A percentile compares a stretch with the other conserved stretches of the same genome.
Evolutionary conservation across 23 tunicate genomes (phyloP).

Genomic region (Botrylloides violaceus): DNA sequence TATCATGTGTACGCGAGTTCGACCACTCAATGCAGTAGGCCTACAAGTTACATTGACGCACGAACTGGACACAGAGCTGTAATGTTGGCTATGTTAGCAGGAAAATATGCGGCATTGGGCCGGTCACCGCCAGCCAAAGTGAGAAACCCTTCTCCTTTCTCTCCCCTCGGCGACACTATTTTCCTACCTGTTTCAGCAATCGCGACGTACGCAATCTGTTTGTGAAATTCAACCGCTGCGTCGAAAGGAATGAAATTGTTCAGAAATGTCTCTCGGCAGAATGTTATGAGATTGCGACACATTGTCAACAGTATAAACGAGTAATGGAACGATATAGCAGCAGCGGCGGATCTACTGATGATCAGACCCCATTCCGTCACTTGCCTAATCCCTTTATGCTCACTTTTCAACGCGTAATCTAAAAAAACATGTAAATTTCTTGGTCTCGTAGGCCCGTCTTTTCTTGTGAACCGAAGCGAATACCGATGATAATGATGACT

Average conservation of each 20-base stretch:
- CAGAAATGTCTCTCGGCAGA: constrained; percentile 82
- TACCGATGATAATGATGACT: constrained; percentile 29
- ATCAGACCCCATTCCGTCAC: constrained; percentile 97
- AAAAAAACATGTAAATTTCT: not conserved
- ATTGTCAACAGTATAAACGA: constrained; percentile 83
- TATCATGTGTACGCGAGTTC: no score
- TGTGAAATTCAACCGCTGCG: constrained; percentile 92
- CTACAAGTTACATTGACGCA: no score
- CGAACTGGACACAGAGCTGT: no score
- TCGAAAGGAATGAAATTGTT: constrained; percentile 96
- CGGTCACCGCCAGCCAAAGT: no score
- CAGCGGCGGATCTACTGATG: constrained; percentile 91
- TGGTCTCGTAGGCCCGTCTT: not conserved
- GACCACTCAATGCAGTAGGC: no score
- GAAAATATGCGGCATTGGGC: no score
- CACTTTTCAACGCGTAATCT: constrained; percentile 82
- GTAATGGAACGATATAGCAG: constrained; percentile 86
- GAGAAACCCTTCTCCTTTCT: no score
- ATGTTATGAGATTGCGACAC: constrained; percentile 91
- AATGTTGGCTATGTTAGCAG: no score
- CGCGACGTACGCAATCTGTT: constrained; percentile 88
- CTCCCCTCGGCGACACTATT: no score
- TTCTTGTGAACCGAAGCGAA: no score
- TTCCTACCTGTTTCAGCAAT: constrained; percentile 61
- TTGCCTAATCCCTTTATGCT: constrained; percentile 76